These are phyloP conservation scores for Perdita meconis DNA, from an alignment of 2,888 invertebrate genomes.

Conservation along the genomic window DNA sequence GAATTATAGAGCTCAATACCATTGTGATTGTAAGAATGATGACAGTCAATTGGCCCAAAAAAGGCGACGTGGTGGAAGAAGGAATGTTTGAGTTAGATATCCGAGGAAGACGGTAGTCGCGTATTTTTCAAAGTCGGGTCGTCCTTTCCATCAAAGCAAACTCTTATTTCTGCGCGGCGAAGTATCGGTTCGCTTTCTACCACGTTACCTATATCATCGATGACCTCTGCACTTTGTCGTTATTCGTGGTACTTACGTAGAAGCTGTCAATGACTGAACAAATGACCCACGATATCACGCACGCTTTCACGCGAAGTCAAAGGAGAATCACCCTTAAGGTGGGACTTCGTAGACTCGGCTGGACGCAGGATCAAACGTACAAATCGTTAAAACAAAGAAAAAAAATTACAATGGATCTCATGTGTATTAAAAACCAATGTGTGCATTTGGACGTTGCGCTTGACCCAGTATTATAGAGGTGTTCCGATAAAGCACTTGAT, in stretches of 20 bases:
- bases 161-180: conserved; percentile 10
- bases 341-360: conserved; percentile 2
- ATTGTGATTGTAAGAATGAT: too few species aligned
- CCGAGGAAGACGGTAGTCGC: neutral
- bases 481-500: too few species aligned
- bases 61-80: conserved; percentile 21
- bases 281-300: conserved; percentile 62
- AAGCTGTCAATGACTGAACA: conserved; percentile 48
- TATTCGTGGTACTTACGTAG: conserved; percentile 35
- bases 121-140: conserved; percentile 10
- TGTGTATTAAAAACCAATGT: too few species aligned
- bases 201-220: conserved; percentile 54
- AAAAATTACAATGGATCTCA: too few species aligned
- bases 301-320: conserved; percentile 19
- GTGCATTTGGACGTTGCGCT: too few species aligned
- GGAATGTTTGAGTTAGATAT: conserved; percentile 27
- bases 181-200: conserved; percentile 20
- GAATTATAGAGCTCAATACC: too few species aligned
- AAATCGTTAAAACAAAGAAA: too few species aligned
- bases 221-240: conserved; percentile 64
- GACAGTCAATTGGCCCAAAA: conserved; percentile 19
- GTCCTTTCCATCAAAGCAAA: neutral
- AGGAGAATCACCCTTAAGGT: conserved; percentile 19
- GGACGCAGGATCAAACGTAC: neutral
- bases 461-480: too few species aligned